phyloP scores from a whole-genome alignment of 2,797 vertebrate genomes.

The Allobates femoralis region DNA sequence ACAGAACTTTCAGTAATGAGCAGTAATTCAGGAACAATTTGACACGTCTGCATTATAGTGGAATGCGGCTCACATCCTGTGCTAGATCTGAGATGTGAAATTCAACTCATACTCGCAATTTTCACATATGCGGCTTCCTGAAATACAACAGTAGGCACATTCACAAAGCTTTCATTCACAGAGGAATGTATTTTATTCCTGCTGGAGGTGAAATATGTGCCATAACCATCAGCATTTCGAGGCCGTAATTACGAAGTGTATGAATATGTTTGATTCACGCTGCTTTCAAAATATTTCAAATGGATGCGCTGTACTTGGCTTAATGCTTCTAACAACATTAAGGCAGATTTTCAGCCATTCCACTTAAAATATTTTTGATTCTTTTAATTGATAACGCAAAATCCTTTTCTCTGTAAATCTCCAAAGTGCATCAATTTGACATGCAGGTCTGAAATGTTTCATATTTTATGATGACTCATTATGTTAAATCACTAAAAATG shows the following conservation, averaged over 20 bases:
- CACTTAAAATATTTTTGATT: slow-evolving; percentile 24
- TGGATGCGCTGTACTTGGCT: background rate
- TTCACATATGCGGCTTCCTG: slow-evolving; percentile 53
- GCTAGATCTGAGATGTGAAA: slow-evolving; percentile 58
- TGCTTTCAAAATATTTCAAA: slow-evolving; percentile 28
- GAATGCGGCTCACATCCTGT: slow-evolving; percentile 60
- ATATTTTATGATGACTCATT: background rate
- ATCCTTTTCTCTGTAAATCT: too few relatives aligned
- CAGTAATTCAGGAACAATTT: slow-evolving; percentile 49
- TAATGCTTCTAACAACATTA: background rate
- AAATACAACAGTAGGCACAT: slow-evolving; percentile 52
- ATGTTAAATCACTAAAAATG: background rate
- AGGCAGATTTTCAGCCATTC: background rate
- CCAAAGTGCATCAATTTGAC: background rate
- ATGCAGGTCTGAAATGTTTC: background rate
- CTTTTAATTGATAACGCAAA: too few relatives aligned
- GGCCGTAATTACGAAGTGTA: slow-evolving; percentile 32
- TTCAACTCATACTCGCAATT: slow-evolving; percentile 57
- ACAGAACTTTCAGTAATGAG: slow-evolving; percentile 47
- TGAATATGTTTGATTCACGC: slow-evolving; percentile 36
- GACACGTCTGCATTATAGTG: slow-evolving; percentile 50
- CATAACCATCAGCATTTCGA: slow-evolving; percentile 32
- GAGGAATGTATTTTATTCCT: slow-evolving; percentile 44
- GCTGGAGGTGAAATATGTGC: slow-evolving; percentile 49
- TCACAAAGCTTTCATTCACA: slow-evolving; percentile 56